Base-by-base conservation (phyloP, 1,140 invertebrate species). In the Camponotus vicinus region DNA sequence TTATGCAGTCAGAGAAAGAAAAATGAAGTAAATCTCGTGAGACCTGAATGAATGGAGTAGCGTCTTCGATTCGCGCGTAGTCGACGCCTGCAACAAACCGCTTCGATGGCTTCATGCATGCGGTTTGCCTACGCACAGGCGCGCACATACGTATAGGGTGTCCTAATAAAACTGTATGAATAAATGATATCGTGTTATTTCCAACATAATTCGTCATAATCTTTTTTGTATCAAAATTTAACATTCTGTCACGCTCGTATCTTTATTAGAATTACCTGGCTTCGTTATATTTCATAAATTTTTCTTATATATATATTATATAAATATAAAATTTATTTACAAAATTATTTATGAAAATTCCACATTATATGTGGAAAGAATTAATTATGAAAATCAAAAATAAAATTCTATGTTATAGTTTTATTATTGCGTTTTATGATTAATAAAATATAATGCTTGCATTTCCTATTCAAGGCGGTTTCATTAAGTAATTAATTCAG, bases 71-170 rank as follows among this genome's bases (percentile, higher is more conserved):
- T 45, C 45, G 13, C 13, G 45, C 13, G 27, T 61, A 73, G 67
- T 15, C 40, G 79, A 61, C 79, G 55, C 79, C 79, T 83, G 69
- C 55, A 34, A 70, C 69, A 75, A 61, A 37, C 40, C n/a, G 45
- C 69, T 49, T 75, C 40, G 27, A 83, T 13, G 45, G 37, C 18
- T 73, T 59, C 42, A 34, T 63, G 79, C 4, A 55, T 1, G 40
- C 40, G 32, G 79, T 75, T 82, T 83, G 79, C 79, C 79, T 83
- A 21, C 18, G 18, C 40, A 32, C 32, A 83, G 79, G 79, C 15
- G 40, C 40, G 49, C 4, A 27, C 9, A 45, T 45, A 11, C 8
- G 1, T 45, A 15, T 34, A 32, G 5, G 21, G 37, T 40, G 40
- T 73, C 7, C 7, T 11, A 49, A 27, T 18, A 34, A 8, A 37